Evolutionary conservation across 2,113 vertebrate species (phyloP).

Genomic region (Osmerus eperlanus): DNA sequence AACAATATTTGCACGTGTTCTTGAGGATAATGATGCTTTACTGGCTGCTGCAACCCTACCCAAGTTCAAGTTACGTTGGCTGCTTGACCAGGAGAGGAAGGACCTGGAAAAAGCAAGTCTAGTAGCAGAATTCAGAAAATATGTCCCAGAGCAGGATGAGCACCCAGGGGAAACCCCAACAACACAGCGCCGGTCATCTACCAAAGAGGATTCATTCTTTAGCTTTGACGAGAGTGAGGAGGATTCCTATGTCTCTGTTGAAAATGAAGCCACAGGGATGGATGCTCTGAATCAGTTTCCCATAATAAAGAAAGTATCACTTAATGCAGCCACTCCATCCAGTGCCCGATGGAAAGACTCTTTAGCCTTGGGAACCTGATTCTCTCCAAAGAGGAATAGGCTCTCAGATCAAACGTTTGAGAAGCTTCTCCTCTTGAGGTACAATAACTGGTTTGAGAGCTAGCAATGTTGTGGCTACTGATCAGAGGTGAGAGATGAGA

Average conservation of each 20-base stretch:
- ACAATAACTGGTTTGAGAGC: conserved; percentile 1
- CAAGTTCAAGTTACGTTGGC: conserved; percentile 11
- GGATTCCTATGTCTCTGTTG: not conserved
- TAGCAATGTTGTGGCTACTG: no score
- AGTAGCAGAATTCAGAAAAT: no score
- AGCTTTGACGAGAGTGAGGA: not conserved
- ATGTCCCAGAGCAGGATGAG: no score
- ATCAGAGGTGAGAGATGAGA: no score
- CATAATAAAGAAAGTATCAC: not conserved
- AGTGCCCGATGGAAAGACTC: conserved; percentile 3
- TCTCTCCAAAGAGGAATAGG: not conserved
- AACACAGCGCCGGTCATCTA: not conserved
- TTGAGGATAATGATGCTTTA: conserved; percentile 12
- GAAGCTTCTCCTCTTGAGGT: not conserved
- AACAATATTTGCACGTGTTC: conserved; percentile 2
- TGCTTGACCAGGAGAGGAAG: conserved; percentile 1
- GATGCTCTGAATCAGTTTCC: not conserved
- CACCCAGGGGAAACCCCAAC: not conserved
- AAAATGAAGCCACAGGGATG: not conserved
- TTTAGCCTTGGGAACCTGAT: conserved; percentile 1
- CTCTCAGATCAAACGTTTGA: not conserved
- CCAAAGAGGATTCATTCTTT: conserved; percentile 3
- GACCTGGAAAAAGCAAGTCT: not conserved
- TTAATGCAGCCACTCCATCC: conserved; percentile 5
- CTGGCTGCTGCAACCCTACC: conserved; percentile 12